These are phyloP conservation scores for Scytalopus superciliaris DNA, from an alignment of 2,113 vertebrate species.

Conservation along the genomic window DNA sequence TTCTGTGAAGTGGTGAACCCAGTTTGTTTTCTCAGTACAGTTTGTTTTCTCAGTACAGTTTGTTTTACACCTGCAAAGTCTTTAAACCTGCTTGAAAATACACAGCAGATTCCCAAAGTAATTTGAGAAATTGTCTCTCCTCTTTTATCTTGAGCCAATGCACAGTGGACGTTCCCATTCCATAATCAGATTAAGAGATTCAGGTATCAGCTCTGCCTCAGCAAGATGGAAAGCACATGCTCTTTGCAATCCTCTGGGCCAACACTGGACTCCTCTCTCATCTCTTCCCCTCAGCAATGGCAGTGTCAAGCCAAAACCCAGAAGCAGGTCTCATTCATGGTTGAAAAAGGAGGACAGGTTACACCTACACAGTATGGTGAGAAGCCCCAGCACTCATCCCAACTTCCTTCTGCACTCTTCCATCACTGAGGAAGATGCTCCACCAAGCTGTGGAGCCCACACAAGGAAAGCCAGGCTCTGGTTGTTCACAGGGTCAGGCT, in stretches of 20 bases:
- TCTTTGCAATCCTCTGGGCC: background rate
- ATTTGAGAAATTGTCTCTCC: background rate
- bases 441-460: background rate
- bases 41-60: background rate
- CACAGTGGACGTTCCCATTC: background rate
- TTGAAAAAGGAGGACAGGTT: background rate
- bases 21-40: background rate
- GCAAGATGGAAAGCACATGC: background rate
- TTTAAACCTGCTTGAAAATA: background rate
- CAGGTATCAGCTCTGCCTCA: background rate
- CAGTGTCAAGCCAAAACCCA: background rate
- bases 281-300: background rate
- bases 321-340: background rate
- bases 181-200: background rate
- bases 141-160: background rate
- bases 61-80: background rate
- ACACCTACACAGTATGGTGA: background rate
- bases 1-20: background rate
- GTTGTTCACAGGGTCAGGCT: background rate
- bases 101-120: background rate
- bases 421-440: background rate
- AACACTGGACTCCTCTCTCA: background rate
- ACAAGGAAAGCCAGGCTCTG: background rate
- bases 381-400: background rate
- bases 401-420: background rate